Percentiles rank a stretch among this genome's conserved stretches.
Conservation (phyloP, 2,797 vertebrate species). For the Ctenopoma multispine region DNA sequence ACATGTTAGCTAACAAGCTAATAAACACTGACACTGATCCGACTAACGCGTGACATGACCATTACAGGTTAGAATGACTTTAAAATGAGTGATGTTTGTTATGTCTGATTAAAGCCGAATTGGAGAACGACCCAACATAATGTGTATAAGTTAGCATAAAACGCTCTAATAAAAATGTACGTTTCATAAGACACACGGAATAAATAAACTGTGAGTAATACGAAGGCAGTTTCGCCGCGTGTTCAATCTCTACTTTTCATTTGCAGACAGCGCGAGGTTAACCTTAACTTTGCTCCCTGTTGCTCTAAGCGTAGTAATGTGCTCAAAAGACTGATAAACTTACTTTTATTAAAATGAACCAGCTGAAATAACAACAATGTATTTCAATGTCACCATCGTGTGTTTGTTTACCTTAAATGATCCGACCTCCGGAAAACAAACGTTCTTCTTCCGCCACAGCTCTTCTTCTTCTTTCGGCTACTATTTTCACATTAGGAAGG, state of each 20-base stretch:
- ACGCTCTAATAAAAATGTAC: fast-evolving
- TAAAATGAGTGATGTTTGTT: fast-evolving
- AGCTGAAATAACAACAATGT: not conserved
- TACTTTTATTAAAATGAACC: fast-evolving
- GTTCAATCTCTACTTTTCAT: not conserved
- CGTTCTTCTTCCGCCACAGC: not conserved
- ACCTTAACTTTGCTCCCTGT: slow-evolving; percentile 6
- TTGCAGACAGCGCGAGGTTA: fast-evolving
- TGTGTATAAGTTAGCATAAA: fast-evolving
- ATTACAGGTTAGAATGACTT: fast-evolving
- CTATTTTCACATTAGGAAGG: fast-evolving
- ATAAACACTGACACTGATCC: not conserved
- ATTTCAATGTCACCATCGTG: slow-evolving; percentile 26
- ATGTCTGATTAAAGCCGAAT: not conserved
- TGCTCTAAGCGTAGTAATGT: fast-evolving
- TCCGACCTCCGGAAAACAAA: slow-evolving; percentile 23
- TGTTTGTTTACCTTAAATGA: slow-evolving; percentile 24
- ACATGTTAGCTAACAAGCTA: not conserved
- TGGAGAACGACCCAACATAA: fast-evolving
- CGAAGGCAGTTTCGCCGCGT: slow-evolving; percentile 14
- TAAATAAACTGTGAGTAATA: not conserved
- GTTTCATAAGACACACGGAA: fast-evolving
- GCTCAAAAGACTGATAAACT: not conserved
- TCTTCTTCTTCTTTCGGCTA: not conserved
- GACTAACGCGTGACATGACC: not conserved